Base-by-base conservation (phyloP, 2,888 invertebrate genomes). In the Nezara viridula region DNA sequence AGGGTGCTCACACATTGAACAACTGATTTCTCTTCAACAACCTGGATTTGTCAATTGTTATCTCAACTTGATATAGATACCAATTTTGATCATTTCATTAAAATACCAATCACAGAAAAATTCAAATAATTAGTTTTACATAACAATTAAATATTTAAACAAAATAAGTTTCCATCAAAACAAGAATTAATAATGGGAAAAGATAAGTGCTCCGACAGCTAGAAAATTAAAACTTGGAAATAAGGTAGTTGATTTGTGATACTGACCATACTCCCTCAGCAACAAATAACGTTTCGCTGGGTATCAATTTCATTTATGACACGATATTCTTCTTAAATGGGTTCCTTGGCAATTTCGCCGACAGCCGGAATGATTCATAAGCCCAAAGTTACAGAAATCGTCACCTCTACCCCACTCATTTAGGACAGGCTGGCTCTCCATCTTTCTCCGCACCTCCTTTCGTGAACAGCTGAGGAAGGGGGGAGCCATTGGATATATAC, bases 381-480 rank as follows among this genome's bases (percentile, higher is more conserved):
- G n/a, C 27, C 27, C 55, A 9, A 55, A 55, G 55, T 55, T 60
- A 60, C 27, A 60, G 60, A 60, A 60, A 60, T 60, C 60, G 27
- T 60, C 60, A 60, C 60, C 60, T 60, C 60, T 27, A 60, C 60
- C 60, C 60, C 60, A 60, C 60, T 60, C 60, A 60, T 60, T 60
- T 60, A 27, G 60, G 19, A 60, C 60, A 60, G 27, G 2, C 27
- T 10, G 60, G 27, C 60, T 60, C 60, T 60, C 60, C 27, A 60
- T 60, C 60, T 60, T 60, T 27, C 5, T 16, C 12, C 16, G 3
- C 12, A 60, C 27, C 27, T 60, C 55, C 55, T 55, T 55, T n/a
- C 6, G 24, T n/a, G 14, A 60, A 27, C 60, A 60, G 2, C 1
- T 2, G 27, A 27, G 44, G 44, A 44, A 44, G 44, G 44, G 44